Conservation (phyloP, 2,797 vertebrate species). For the Hipposideros larvatus region DNA sequence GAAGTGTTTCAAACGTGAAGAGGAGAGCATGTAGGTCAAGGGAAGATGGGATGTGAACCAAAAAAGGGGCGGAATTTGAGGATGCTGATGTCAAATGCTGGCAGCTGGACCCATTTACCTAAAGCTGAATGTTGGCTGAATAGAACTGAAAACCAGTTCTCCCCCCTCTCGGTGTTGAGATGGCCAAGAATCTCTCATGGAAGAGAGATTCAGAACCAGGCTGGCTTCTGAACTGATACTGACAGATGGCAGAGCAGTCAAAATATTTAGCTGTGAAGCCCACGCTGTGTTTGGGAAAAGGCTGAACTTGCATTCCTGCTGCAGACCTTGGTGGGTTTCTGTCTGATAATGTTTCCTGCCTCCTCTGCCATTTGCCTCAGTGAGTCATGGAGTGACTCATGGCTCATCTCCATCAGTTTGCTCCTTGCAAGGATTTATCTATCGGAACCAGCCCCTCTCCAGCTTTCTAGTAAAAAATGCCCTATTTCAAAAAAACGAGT, state of each 20-base stretch:
- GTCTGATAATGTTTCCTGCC: background rate
- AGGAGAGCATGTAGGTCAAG: background rate
- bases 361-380: background rate
- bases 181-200: background rate
- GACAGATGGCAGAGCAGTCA: conserved; percentile 50
- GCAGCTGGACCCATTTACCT: too few relatives aligned
- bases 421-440: background rate
- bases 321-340: background rate
- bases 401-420: accelerated
- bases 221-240: background rate
- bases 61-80: background rate
- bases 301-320: background rate
- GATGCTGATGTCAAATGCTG: background rate
- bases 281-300: conserved; percentile 39
- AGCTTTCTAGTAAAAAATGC: background rate
- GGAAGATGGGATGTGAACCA: background rate
- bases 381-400: background rate
- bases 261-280: conserved; percentile 51
- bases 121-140: background rate
- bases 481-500: background rate
- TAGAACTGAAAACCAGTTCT: background rate
- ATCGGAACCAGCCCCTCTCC: background rate
- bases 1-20: background rate
- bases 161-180: background rate
- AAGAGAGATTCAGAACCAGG: background rate